These are phyloP conservation scores for Micropoecilia bifurca DNA, from an alignment of 2,797 vertebrate species.

Conservation along the genomic window DNA sequence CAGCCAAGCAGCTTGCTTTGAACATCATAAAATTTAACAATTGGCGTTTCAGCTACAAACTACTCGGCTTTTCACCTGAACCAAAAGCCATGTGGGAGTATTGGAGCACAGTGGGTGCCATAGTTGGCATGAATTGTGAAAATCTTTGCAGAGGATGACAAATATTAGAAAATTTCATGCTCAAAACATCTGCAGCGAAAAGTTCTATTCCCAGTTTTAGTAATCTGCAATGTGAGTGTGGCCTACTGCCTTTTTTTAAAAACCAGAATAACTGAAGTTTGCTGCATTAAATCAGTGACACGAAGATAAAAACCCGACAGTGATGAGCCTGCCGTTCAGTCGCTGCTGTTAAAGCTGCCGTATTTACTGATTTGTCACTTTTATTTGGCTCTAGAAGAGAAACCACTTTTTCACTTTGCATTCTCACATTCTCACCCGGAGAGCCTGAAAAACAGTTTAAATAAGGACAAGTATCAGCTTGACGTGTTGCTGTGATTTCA, in stretches of 20 bases:
- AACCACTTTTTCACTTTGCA: background rate
- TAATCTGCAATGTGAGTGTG: background rate
- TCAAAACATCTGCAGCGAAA: background rate
- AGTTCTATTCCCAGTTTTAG: background rate
- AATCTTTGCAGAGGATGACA: background rate
- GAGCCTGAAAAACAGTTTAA: slow-evolving; percentile 6
- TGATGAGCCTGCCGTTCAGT: background rate
- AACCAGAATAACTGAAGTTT: background rate
- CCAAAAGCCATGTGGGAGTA: background rate
- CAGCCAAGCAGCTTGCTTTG: background rate
- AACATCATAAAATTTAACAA: background rate
- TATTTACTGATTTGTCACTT: slow-evolving; percentile 32
- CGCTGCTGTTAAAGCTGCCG: background rate
- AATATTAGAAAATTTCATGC: background rate
- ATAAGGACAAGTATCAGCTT: slow-evolving; percentile 13
- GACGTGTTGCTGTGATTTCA: background rate
- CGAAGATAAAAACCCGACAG: background rate
- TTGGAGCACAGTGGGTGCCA: background rate
- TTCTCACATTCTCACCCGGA: slow-evolving; percentile 7
- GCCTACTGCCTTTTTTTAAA: background rate
- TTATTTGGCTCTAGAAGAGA: background rate
- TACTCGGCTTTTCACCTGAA: background rate
- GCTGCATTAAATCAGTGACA: background rate
- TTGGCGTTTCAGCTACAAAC: background rate
- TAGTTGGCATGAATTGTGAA: background rate